Conservation (phyloP, 2,888 invertebrate genomes). For the Pristionchus exspectatus region DNA sequence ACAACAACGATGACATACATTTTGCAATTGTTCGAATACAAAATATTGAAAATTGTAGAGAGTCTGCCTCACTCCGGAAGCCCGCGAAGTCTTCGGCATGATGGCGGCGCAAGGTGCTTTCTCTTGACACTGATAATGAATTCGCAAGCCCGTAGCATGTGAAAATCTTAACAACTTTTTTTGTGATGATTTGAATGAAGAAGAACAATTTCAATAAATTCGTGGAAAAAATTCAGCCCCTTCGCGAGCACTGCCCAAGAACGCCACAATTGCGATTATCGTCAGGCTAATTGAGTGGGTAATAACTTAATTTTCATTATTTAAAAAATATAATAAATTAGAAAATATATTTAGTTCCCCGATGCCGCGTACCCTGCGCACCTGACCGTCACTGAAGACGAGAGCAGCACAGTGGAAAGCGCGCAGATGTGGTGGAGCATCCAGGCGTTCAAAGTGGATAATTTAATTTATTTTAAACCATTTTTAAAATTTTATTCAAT, state of each 20-base stretch:
- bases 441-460: not conserved
- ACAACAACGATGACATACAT: not conserved
- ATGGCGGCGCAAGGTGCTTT: not conserved
- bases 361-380: not conserved
- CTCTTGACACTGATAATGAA: too few species aligned
- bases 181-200: too few species aligned
- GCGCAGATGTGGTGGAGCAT: not conserved
- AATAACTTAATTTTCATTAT: not conserved
- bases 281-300: not conserved
- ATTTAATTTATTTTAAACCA: not conserved
- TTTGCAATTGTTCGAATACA: too few species aligned
- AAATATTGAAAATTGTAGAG: not conserved
- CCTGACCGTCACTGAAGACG: not conserved
- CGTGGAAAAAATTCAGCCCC: not conserved
- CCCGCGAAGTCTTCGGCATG: not conserved
- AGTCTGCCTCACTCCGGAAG: not conserved
- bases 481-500: not conserved
- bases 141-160: too few species aligned
- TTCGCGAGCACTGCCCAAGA: not conserved
- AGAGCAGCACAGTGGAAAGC: not conserved
- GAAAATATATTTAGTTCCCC: not conserved
- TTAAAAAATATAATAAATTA: not conserved
- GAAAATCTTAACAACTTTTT: too few species aligned
- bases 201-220: too few species aligned
- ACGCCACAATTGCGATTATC: not conserved